Base-by-base conservation (phyloP, 1,140 invertebrate genomes). In the Drosophila aff. region DNA sequence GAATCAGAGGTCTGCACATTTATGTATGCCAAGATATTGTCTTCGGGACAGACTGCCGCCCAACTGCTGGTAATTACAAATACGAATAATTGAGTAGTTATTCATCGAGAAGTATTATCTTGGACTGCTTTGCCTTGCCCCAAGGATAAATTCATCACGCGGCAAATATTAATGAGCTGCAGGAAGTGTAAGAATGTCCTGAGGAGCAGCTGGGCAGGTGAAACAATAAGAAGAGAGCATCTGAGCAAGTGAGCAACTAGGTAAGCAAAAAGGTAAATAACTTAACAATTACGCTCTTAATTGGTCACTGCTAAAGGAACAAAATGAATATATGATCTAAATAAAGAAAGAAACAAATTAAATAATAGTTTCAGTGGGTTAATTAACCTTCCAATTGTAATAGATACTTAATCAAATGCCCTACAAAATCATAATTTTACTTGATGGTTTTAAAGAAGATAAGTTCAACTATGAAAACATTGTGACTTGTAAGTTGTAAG, bases 71-170 rank as follows among this genome's bases (percentile, higher is more conserved):
- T 67, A 67, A 67, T 64, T 67, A 67, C 64, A 67, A 67, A 67
- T 26, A 47, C 61, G 64, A 46, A 64, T 64, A 67, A 67, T 44
- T 67, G 64, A 67, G 64, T 62, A 47, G 59, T 63, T 64, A 67
- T 46, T 67, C 60, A 67, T 47, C 31, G 31, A 44, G 16, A 9
- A 28, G 57, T 6, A n/a, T 59, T 59, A 59, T 28, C 57, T 59
- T 18, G 3, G 16, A 44, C 4, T 26, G 38, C 63, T 18, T 11
- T 18, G 55, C 33, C 26, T 40, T 13, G 58, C 28, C 33, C 26
- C 40, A 46, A 41, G 28, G 28, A 44, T 36, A 21, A 26, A 66
- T 36, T 63, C 43, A 66, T 66, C 41, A 67, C 13, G 15, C 26
- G 31, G 18, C 28, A 33, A 64, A 26, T 47, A 67, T 67, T 67